Evolutionary conservation across 2,888 invertebrate species (phyloP), one percentile per base, ranked within the genome.

Genomic region (Euspilapteryx auroguttella): DNA sequence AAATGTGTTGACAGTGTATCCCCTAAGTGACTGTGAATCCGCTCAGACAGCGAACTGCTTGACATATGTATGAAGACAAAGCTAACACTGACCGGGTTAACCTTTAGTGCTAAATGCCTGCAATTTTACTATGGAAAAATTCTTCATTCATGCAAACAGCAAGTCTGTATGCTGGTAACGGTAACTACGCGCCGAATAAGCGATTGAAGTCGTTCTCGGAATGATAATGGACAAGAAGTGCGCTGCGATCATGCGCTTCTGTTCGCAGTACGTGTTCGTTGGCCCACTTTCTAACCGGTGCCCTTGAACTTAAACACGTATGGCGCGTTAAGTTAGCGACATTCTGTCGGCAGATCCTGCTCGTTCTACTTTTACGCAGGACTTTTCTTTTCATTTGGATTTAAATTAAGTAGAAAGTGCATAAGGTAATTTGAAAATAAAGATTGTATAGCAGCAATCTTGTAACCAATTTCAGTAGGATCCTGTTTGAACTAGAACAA

Each of bases 61-160:
- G n/a, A 45, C 40, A 54, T 53, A 47, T 55, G 59, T 62, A 64
- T 63, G 12, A 11, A 33, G 25, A 71, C 66, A 71, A 71, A 62
- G 61, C 61, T 47, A 52, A 47, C 54, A 55, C 54, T 73, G 66
- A 75, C 75, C 75, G 65, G 71, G 75, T 75, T 68, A 73, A 51
- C 66, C 59, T 61, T 68, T 63, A 69, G 71, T 71, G 65, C 66
- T 58, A 68, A 71, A 68, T 66, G 64, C 64, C 58, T 46, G 46
- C 53, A 65, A 65, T 71, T 69, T 68, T 63, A 63, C 65, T 45
- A 49, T 50, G 61, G 61, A 69, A 71, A 75, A 73, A 71, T 71
- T 62, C 69, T 68, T 61, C 71, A 71, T 69, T 69, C 69, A 69
- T 65, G 69, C 69, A 66, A 25, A 24, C 17, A 36, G 51, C 55